phyloP scores from a whole-genome alignment of 2,797 vertebrate genomes.

The Lithobates sylvaticus region DNA sequence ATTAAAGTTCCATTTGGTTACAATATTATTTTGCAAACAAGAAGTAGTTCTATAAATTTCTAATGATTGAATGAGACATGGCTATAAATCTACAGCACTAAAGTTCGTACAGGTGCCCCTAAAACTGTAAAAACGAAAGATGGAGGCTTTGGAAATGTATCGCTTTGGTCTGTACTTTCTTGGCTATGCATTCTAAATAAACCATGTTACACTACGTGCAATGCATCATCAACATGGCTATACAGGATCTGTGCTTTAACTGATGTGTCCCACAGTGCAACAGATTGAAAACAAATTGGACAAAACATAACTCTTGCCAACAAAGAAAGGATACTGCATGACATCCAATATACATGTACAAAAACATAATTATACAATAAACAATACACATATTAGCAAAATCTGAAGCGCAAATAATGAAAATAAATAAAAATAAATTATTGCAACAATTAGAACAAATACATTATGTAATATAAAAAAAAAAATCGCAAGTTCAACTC shows the following conservation, averaged over 20 bases:
- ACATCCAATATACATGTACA: constrained; percentile 62
- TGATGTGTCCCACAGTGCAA: constrained; percentile 20
- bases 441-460: constrained; percentile 64
- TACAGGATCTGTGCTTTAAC: constrained; percentile 46
- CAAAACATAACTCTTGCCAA: constrained; percentile 48
- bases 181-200: constrained; percentile 7
- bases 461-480: constrained; percentile 59
- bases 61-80: background rate
- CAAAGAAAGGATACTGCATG: constrained; percentile 66
- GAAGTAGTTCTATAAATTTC: too few species aligned
- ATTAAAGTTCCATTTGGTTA: background rate
- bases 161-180: constrained; percentile 48
- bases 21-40: too few species aligned
- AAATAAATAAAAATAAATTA: constrained; percentile 74
- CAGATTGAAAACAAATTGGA: background rate
- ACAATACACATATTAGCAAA: constrained; percentile 68
- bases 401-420: constrained; percentile 65
- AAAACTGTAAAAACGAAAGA: background rate
- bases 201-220: constrained; percentile 35
- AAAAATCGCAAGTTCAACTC: constrained; percentile 39
- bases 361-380: constrained; percentile 62
- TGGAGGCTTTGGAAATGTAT: background rate
- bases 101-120: background rate
- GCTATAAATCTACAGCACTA: background rate
- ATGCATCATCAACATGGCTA: constrained; percentile 44